Evolutionary conservation across 2,797 vertebrate species (phyloP).

Genomic region (Sebastolobus altivelis): DNA sequence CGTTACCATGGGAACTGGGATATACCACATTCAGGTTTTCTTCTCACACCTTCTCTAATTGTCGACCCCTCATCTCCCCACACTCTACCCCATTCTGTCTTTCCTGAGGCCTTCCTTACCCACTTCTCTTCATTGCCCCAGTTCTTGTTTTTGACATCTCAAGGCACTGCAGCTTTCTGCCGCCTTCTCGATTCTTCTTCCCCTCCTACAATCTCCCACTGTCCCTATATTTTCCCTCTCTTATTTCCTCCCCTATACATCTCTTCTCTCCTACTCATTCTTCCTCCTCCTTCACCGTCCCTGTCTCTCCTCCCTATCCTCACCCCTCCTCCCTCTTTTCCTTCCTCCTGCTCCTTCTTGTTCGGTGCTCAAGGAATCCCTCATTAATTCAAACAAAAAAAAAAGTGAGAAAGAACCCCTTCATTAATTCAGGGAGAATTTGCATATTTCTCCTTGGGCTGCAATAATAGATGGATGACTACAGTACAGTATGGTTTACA

Average conservation of each 20-base stretch:
- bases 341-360: conserved; percentile 1
- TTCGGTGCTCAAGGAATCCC: conserved; percentile 38
- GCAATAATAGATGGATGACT: conserved; percentile 49
- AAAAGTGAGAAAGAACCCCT: conserved; percentile 9
- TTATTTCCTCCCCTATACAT: not conserved
- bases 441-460: conserved; percentile 53
- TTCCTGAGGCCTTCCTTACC: conserved; percentile 32
- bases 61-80: conserved; percentile 18
- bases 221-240: not conserved
- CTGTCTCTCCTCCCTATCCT: not conserved
- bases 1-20: conserved; percentile 88
- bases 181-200: not conserved
- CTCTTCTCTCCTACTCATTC: not conserved
- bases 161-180: not conserved
- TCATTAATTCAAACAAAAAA: conserved; percentile 53
- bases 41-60: conserved; percentile 41
- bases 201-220: not conserved
- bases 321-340: not conserved
- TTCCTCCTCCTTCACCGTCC: conserved; percentile 1
- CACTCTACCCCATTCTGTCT: conserved; percentile 1
- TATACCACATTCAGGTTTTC: conserved; percentile 74
- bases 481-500: conserved; percentile 34
- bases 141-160: conserved; percentile 20
- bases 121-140: conserved; percentile 36
- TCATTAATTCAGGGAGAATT: conserved; percentile 51